A percentile compares a stretch with the other conserved stretches of the same genome.
Evolutionary conservation across 2,797 vertebrate genomes (phyloP).

Genomic region (Xenopus petersii): DNA sequence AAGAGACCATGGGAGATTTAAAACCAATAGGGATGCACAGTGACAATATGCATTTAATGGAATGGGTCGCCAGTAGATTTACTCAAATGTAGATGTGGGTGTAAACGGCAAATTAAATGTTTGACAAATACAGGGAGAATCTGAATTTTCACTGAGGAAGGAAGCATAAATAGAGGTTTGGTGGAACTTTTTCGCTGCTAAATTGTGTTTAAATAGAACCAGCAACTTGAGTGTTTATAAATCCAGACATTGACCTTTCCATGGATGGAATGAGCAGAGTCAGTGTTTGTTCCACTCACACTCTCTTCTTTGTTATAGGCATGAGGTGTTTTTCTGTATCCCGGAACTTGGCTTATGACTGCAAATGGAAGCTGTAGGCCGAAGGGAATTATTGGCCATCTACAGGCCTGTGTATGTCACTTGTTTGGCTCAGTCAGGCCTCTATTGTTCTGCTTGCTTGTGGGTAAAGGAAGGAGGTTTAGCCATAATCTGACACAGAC

Average conservation of each 20-base stretch:
- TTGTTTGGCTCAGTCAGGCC: conserved; percentile 2
- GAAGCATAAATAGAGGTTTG: too few relatives aligned
- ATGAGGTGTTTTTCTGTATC: conserved; percentile 38
- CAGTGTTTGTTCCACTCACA: conserved; percentile 32
- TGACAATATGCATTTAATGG: too few relatives aligned
- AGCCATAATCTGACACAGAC: neutral
- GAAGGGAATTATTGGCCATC: conserved; percentile 17
- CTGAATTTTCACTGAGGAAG: too few relatives aligned
- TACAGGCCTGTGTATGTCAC: conserved; percentile 4
- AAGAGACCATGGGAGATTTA: too few relatives aligned
- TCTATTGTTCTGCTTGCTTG: conserved; percentile 17
- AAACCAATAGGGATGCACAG: too few relatives aligned
- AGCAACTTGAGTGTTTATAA: conserved; percentile 15
- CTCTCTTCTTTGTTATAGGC: conserved; percentile 34
- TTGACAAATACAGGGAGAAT: too few relatives aligned
- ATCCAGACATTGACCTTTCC: conserved; percentile 41
- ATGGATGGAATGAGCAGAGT: conserved; percentile 33
- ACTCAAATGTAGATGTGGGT: too few relatives aligned
- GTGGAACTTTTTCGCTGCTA: too few relatives aligned
- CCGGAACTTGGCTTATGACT: conserved; percentile 30
- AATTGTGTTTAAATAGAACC: too few relatives aligned
- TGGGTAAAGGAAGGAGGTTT: conserved; percentile 21
- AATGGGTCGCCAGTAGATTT: too few relatives aligned
- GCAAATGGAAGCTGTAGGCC: conserved; percentile 31
- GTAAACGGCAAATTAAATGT: too few relatives aligned